phyloP scores from a whole-genome alignment of 92 coral and sea anemone species.

The Porites evermanni region DNA sequence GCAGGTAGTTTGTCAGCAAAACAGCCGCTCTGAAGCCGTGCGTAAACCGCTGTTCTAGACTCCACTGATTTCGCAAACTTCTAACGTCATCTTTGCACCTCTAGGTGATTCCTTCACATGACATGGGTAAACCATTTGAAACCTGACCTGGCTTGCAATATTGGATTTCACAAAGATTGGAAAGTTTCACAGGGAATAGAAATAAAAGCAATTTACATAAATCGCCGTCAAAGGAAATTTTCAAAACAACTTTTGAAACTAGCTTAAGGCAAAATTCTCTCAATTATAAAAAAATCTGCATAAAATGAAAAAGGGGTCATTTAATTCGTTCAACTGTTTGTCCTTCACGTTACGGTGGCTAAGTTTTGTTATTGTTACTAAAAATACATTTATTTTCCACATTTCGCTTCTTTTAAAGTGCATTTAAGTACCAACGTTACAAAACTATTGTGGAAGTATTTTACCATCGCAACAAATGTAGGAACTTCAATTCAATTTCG shows the following conservation, averaged over 20 bases:
- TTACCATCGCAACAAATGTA: background rate
- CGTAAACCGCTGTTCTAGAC: background rate
- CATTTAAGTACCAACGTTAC: background rate
- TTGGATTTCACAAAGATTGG: slow-evolving; percentile 33
- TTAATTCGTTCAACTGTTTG: background rate
- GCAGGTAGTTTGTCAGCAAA: background rate
- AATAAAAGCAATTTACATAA: background rate
- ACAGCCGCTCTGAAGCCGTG: too few relatives aligned
- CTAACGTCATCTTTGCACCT: background rate
- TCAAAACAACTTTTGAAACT: background rate
- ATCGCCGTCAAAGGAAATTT: background rate
- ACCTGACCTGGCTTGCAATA: background rate
- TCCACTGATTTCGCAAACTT: background rate
- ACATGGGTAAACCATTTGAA: slow-evolving; percentile 15
- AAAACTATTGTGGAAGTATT: background rate
- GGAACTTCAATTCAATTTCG: slow-evolving; percentile 26
- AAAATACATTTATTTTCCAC: background rate
- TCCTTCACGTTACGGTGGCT: background rate
- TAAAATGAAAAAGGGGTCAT: background rate
- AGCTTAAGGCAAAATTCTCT: slow-evolving; percentile 28
- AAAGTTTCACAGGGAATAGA: background rate
- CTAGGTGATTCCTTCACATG: background rate
- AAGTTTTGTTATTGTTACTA: background rate
- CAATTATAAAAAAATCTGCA: slow-evolving; percentile 30
- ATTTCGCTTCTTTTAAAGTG: background rate